These are phyloP conservation scores for Pan paniscus DNA, from an alignment of 2,113 vertebrate species.

Conservation along the genomic window DNA sequence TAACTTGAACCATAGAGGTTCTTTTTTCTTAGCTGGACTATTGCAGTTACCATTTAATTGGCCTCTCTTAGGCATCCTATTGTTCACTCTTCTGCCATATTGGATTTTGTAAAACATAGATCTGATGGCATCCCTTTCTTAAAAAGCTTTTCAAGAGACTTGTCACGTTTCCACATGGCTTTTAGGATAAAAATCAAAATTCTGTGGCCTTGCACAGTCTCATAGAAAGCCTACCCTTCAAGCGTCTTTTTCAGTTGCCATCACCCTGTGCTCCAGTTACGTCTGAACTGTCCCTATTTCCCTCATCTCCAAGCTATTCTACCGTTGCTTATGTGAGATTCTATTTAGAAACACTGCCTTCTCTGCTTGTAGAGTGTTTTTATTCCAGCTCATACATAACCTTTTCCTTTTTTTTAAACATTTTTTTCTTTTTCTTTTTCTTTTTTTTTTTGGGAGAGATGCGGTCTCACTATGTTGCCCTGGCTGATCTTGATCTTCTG, in stretches of 20 bases:
- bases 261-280: neutral
- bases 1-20: neutral
- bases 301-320: neutral
- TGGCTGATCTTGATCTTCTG: too few relatives aligned
- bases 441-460: too few relatives aligned
- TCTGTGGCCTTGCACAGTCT: neutral
- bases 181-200: neutral
- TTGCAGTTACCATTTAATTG: neutral
- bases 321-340: neutral
- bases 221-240: neutral
- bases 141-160: slow-evolving; percentile 15
- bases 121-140: neutral
- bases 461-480: too few relatives aligned
- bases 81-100: neutral
- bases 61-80: neutral
- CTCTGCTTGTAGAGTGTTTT: neutral
- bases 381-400: neutral
- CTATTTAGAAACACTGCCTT: neutral
- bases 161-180: neutral
- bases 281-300: neutral
- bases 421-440: too few relatives aligned
- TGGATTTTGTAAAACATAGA: slow-evolving; percentile 10
- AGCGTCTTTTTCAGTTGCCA: neutral
- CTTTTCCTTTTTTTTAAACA: neutral
- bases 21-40: neutral